Percentiles rank a stretch among this genome's conserved stretches.
phyloP scores from a whole-genome alignment of 2,113 vertebrate genomes.

The Tauraco erythrolophus region DNA sequence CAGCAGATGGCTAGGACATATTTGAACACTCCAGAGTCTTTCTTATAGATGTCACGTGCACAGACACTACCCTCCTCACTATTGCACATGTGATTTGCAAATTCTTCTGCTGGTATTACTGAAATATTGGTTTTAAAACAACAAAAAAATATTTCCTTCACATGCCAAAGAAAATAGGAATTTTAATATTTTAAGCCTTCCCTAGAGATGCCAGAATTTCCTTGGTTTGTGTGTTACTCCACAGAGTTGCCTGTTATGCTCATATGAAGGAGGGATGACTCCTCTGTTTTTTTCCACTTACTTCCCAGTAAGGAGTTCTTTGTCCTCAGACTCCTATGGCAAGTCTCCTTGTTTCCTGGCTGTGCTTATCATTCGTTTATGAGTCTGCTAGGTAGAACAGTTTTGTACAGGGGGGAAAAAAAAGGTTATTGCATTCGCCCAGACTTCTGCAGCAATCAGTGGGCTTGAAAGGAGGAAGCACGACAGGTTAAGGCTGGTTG shows the following conservation, averaged over 20 bases:
- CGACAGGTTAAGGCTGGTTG: neutral
- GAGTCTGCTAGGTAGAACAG: neutral
- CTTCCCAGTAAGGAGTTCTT: neutral
- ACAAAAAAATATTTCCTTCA: constrained; percentile 4
- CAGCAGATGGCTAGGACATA: neutral
- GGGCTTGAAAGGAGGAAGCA: neutral
- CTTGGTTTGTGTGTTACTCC: neutral
- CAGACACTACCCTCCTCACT: neutral
- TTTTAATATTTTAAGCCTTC: constrained; percentile 33
- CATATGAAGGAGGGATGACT: neutral
- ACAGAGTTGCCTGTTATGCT: neutral
- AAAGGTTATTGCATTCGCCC: neutral
- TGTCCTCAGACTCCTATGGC: neutral
- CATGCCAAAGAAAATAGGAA: neutral
- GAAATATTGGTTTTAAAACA: neutral
- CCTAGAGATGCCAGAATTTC: constrained; percentile 22
- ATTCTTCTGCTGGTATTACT: constrained; percentile 12
- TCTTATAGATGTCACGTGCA: neutral
- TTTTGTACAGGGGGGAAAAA: neutral
- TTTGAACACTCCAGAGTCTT: neutral
- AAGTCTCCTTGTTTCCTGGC: neutral
- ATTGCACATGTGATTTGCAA: neutral
- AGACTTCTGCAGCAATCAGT: neutral
- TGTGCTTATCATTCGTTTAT: neutral
- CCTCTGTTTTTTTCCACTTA: constrained; percentile 4